Evolutionary conservation across 1,140 invertebrate genomes (phyloP).

Genomic region (Venturia canescens): DNA sequence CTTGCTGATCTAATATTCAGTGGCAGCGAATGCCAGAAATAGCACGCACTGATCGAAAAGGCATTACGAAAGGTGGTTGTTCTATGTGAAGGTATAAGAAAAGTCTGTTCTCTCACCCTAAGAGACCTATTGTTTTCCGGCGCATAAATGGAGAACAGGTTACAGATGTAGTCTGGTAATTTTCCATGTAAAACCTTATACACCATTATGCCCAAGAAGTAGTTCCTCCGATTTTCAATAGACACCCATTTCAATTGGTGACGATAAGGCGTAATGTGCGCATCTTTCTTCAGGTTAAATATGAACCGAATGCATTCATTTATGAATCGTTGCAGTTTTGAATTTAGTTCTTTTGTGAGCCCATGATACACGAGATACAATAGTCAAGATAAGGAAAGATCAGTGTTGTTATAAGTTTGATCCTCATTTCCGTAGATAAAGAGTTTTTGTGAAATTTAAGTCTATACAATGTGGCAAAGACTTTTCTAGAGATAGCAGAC

Average conservation of each 20-base stretch:
- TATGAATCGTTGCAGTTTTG: background rate
- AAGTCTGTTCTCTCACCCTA: too few species aligned
- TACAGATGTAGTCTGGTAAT: background rate
- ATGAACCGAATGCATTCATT: background rate
- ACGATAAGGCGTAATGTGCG: background rate
- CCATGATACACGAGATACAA: background rate
- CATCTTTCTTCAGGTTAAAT: too few species aligned
- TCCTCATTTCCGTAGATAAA: background rate
- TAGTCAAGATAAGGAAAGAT: background rate
- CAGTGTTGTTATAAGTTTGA: background rate
- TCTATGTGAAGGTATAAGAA: too few species aligned
- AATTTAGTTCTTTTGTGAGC: background rate
- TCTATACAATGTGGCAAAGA: background rate
- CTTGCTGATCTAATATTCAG: too few species aligned
- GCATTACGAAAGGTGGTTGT: background rate
- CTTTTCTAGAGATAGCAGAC: background rate
- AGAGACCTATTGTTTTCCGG: too few species aligned
- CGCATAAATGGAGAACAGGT: background rate
- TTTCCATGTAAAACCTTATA: background rate
- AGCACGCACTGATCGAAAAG: background rate
- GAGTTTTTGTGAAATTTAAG: constrained; percentile 17
- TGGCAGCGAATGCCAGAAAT: background rate
- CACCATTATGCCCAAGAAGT: background rate
- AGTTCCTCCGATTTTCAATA: too few species aligned
- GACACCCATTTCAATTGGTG: background rate